These are phyloP conservation scores for Struthio camelus DNA, from an alignment of 2,113 vertebrate genomes.

Conservation along the genomic window DNA sequence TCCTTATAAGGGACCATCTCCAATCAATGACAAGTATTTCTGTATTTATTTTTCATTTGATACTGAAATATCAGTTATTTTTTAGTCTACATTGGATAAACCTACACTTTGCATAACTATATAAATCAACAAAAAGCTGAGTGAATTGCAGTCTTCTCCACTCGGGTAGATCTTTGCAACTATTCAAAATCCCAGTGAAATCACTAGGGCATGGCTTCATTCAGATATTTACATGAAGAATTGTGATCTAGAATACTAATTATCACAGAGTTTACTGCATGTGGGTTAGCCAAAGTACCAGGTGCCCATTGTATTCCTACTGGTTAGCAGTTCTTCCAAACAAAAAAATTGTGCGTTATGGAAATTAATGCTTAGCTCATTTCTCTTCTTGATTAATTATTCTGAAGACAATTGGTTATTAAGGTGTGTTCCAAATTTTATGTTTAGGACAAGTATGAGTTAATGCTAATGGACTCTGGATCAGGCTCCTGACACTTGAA, in stretches of 20 bases:
- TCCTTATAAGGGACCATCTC: neutral
- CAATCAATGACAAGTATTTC: neutral
- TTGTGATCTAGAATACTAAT: neutral
- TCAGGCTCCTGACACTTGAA: neutral
- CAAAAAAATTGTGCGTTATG: neutral
- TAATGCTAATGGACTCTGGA: neutral
- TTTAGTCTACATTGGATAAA: neutral
- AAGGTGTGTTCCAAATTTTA: neutral
- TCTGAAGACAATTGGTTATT: neutral
- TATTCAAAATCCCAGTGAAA: neutral
- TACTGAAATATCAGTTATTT: neutral
- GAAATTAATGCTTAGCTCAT: neutral
- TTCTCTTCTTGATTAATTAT: neutral
- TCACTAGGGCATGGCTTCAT: neutral
- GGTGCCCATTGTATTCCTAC: neutral
- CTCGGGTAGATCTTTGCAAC: neutral
- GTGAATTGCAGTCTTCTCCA: neutral
- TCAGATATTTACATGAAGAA: neutral
- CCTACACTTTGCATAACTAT: accelerated
- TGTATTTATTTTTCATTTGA: neutral
- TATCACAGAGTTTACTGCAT: neutral
- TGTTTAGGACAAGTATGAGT: neutral
- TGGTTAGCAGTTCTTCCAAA: neutral
- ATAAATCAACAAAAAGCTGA: neutral
- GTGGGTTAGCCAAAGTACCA: neutral